phyloP scores from a whole-genome alignment of 2,888 invertebrate species.

The Drosophila mercatorum region DNA sequence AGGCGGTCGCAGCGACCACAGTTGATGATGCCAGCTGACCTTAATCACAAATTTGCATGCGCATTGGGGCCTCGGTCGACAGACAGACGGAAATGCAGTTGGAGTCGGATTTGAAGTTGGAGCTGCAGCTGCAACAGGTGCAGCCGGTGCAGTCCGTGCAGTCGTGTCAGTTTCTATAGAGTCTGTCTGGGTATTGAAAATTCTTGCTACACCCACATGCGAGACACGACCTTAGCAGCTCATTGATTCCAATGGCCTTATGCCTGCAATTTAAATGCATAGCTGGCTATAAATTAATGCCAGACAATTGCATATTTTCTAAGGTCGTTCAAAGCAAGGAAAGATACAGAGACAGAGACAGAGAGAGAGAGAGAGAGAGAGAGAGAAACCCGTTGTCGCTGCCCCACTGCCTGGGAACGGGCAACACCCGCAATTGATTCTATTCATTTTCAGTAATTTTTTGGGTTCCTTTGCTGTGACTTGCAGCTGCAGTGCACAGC shows the following conservation, averaged over 20 bases:
- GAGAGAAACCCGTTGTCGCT: constrained; percentile 40
- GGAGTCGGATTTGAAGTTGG: constrained; percentile 14
- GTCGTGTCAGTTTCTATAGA: constrained; percentile 14
- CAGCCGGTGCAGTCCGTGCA: constrained; percentile 49
- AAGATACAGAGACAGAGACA: neutral
- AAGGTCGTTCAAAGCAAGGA: constrained; percentile 63
- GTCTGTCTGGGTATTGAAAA: constrained; percentile 23
- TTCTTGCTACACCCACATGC: constrained; percentile 66
- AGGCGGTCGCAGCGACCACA: constrained; percentile 25
- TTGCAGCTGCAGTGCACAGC: constrained; percentile 47
- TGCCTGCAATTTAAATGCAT: constrained; percentile 49
- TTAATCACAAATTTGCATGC: constrained; percentile 81
- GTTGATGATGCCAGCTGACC: constrained; percentile 76
- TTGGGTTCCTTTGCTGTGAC: constrained; percentile 13
- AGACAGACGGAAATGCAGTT: constrained; percentile 33
- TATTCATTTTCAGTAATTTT: constrained; percentile 11
- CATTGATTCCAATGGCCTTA: constrained; percentile 69
- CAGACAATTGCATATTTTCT: constrained; percentile 68
- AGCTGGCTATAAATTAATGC: constrained; percentile 64
- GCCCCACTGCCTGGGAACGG: constrained; percentile 47
- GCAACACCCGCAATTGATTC: constrained; percentile 71
- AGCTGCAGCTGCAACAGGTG: constrained; percentile 47
- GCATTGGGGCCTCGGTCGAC: constrained; percentile 35
- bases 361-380: neutral
- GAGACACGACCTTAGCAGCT: constrained; percentile 63